phyloP scores from a whole-genome alignment of 2,797 vertebrate genomes.

The Acanthis flammea region DNA sequence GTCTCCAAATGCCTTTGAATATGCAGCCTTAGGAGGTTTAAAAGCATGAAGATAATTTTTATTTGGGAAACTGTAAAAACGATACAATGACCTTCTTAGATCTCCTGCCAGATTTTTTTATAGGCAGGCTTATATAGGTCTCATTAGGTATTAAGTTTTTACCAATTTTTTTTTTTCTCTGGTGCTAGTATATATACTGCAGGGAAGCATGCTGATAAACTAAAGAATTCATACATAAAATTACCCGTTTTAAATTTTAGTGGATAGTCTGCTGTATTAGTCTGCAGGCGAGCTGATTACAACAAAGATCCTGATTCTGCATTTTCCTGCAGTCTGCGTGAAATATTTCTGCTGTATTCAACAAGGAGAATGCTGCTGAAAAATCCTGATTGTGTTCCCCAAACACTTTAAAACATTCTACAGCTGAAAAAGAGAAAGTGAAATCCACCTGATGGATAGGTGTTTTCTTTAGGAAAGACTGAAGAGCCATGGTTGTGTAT shows the following conservation, averaged over 20 bases:
- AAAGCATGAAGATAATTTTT: conserved; percentile 1
- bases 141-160: background rate
- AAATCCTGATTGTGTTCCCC: background rate
- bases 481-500: background rate
- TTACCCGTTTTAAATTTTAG: background rate
- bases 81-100: background rate
- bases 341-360: background rate
- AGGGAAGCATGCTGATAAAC: background rate
- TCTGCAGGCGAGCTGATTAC: background rate
- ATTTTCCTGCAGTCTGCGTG: background rate
- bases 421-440: background rate
- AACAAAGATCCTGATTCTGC: background rate
- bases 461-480: background rate
- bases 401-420: background rate
- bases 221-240: background rate
- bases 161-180: background rate
- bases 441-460: background rate
- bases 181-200: background rate
- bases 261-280: background rate
- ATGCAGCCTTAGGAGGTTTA: background rate
- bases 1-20: background rate
- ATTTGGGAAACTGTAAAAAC: conserved; percentile 3
- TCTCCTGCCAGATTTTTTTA: background rate
- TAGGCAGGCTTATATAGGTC: background rate
- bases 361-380: background rate